Evolutionary conservation across 92 coral and sea anemone genomes (phyloP).

Genomic region (Nematostella vectensis): DNA sequence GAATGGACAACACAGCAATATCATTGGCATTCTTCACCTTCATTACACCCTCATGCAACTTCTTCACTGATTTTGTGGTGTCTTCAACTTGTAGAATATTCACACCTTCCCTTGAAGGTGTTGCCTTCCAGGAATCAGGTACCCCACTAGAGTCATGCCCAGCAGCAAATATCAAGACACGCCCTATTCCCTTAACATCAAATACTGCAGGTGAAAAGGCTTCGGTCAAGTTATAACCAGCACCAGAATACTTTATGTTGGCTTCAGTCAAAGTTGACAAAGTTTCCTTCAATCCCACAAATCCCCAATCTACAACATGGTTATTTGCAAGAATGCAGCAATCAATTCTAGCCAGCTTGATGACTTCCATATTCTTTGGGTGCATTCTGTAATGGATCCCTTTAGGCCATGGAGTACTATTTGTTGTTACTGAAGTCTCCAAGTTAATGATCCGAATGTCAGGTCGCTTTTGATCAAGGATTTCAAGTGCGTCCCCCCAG

Average conservation of each 20-base stretch:
- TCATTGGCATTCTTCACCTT: slow-evolving; percentile 54
- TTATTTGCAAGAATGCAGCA: slow-evolving; percentile 74
- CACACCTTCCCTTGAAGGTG: slow-evolving; percentile 46
- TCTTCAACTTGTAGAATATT: slow-evolving; percentile 45
- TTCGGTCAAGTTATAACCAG: slow-evolving; percentile 42
- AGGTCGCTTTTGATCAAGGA: slow-evolving; percentile 56
- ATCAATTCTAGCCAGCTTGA: slow-evolving; percentile 55
- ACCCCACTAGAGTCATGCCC: slow-evolving; percentile 80
- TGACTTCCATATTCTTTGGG: slow-evolving; percentile 66
- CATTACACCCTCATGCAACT: slow-evolving; percentile 28
- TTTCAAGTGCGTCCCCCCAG: slow-evolving; percentile 69
- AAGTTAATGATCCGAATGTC: slow-evolving; percentile 67
- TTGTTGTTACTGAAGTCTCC: slow-evolving; percentile 72
- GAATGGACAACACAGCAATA: slow-evolving; percentile 51
- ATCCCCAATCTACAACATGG: slow-evolving; percentile 85
- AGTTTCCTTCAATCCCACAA: slow-evolving; percentile 61
- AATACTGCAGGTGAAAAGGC: slow-evolving; percentile 65
- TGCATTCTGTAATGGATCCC: slow-evolving; percentile 87
- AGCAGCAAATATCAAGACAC: slow-evolving; percentile 68
- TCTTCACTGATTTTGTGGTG: slow-evolving; percentile 27
- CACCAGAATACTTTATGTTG: slow-evolving; percentile 54
- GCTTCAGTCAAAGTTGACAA: slow-evolving; percentile 42
- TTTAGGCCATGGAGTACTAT: slow-evolving; percentile 74
- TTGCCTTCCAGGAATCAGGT: slow-evolving; percentile 63
- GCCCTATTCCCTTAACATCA: slow-evolving; percentile 32